Percentiles rank a stretch among this genome's conserved stretches.
phyloP scores from a whole-genome alignment of 2,797 vertebrate genomes.

The Mormyrops boulengeri region DNA sequence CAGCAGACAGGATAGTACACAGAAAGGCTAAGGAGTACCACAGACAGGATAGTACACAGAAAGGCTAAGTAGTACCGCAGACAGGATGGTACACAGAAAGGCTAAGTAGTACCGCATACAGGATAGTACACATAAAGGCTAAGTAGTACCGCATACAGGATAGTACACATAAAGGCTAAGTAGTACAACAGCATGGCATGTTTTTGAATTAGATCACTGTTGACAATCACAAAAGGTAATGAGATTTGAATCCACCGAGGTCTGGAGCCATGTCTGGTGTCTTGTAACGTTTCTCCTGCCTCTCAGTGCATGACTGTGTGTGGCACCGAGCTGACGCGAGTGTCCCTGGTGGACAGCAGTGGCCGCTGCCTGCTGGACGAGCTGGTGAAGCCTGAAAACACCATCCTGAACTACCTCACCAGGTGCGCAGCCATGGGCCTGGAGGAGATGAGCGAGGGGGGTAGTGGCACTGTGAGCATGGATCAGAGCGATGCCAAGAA shows the following conservation, averaged over 20 bases:
- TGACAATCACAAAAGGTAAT: not conserved
- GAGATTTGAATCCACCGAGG: not conserved
- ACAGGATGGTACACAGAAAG: too few species aligned
- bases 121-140: too few species aligned
- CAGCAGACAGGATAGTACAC: too few species aligned
- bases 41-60: not conserved
- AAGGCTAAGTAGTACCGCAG: not conserved
- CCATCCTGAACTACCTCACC: constrained; percentile 71
- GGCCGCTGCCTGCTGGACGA: constrained; percentile 75
- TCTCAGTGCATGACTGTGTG: constrained; percentile 70
- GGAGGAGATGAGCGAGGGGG: not conserved
- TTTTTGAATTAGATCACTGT: not conserved
- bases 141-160: too few species aligned
- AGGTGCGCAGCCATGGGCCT: constrained; percentile 49
- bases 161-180: too few species aligned
- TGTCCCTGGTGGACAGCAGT: constrained; percentile 72
- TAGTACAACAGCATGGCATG: not conserved
- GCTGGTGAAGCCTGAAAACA: constrained; percentile 70
- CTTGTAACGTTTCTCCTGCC: not conserved
- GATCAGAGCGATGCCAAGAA: not conserved
- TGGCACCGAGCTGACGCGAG: constrained; percentile 68
- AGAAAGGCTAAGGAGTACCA: too few species aligned
- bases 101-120: too few species aligned
- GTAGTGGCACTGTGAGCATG: too few species aligned
- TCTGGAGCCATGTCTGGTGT: not conserved